Conservation (phyloP, 2,797 vertebrate genomes). For the Furcifer pardalis region DNA sequence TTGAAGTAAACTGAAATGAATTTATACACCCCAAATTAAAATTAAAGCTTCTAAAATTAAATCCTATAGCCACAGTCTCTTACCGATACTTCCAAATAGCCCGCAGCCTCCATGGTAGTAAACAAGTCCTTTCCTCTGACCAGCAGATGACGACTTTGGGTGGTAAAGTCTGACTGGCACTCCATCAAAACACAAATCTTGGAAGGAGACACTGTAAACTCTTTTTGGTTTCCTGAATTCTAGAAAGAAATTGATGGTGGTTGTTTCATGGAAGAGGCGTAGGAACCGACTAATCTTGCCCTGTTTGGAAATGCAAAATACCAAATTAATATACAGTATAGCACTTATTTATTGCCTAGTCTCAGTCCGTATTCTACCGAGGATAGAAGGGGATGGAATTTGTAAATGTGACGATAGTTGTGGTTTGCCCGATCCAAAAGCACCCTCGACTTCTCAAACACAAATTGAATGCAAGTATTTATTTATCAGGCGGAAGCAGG, state of each 20-base stretch:
- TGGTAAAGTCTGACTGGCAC: constrained; percentile 83
- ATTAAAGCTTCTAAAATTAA: too few relatives aligned
- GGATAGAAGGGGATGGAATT: too few relatives aligned
- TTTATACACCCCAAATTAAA: too few relatives aligned
- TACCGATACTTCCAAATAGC: constrained; percentile 78
- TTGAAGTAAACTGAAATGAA: too few relatives aligned
- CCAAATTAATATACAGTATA: neutral
- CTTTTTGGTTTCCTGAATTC: constrained; percentile 27
- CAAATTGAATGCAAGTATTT: too few relatives aligned
- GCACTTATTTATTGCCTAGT: neutral
- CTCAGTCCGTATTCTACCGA: too few relatives aligned
- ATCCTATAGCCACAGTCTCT: constrained; percentile 15
- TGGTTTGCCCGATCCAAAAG: too few relatives aligned
- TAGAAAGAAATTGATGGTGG: constrained; percentile 62
- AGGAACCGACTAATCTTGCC: constrained; percentile 73
- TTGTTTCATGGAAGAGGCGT: constrained; percentile 72
- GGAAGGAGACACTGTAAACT: constrained; percentile 71
- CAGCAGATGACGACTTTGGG: constrained; percentile 62
- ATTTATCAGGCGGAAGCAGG: too few relatives aligned
- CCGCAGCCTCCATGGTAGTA: constrained; percentile 81
- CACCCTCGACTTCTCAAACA: too few relatives aligned
- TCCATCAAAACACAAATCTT: constrained; percentile 75
- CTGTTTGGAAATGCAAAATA: constrained; percentile 55
- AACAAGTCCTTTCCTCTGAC: constrained; percentile 74
- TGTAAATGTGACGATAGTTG: too few relatives aligned